phyloP scores from a whole-genome alignment of 1,140 invertebrate species.

The Phocides pigmalion region DNA sequence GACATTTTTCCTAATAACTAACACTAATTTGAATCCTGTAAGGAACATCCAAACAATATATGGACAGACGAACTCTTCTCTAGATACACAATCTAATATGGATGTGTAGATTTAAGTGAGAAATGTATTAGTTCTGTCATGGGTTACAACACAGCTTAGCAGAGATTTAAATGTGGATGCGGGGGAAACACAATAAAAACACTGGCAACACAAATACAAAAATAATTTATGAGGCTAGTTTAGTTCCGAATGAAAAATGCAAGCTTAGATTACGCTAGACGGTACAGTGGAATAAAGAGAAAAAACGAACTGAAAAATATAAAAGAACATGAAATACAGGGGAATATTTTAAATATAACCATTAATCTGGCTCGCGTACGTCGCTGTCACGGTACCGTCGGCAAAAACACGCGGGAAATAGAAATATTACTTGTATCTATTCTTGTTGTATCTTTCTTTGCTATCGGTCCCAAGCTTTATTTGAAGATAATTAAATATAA shows the following conservation, averaged over 20 bases:
- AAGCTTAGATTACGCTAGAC: conserved; percentile 58
- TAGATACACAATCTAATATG: too few relatives aligned
- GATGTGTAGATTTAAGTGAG: not conserved
- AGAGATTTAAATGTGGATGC: not conserved
- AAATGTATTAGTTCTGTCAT: not conserved
- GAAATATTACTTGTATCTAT: conserved; percentile 21
- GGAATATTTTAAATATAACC: conserved; percentile 79
- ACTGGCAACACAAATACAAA: conserved; percentile 31
- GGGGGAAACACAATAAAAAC: not conserved
- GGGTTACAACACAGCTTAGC: not conserved
- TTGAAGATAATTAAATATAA: not conserved
- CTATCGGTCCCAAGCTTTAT: not conserved
- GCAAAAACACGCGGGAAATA: conserved; percentile 47
- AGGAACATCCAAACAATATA: too few relatives aligned
- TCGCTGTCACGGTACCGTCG: conserved; percentile 62
- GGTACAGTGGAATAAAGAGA: conserved; percentile 48
- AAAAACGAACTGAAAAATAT: conserved; percentile 55
- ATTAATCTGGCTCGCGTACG: conserved; percentile 70
- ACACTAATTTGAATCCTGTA: too few relatives aligned
- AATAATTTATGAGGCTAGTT: conserved; percentile 34
- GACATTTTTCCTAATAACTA: too few relatives aligned
- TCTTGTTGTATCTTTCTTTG: not conserved
- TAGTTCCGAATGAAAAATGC: conserved; percentile 66
- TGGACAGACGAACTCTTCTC: too few relatives aligned
- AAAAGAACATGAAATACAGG: conserved; percentile 59